Conservation (phyloP, 2,888 invertebrate species). For the Macrosiphum euphorbiae region DNA sequence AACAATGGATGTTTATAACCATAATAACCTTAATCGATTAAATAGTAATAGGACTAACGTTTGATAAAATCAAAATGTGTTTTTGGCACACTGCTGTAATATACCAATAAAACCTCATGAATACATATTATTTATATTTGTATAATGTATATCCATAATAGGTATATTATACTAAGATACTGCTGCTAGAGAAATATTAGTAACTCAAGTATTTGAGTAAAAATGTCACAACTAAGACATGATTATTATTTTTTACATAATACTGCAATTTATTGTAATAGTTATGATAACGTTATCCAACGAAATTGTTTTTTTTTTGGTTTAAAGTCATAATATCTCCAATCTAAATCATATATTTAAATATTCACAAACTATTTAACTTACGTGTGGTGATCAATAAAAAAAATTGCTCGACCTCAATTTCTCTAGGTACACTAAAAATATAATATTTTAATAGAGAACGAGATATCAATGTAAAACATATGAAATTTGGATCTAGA, state of each 20-base stretch:
- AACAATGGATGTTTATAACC: neutral
- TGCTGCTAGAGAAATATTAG: neutral
- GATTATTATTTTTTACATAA: neutral
- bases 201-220: neutral
- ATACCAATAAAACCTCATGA: neutral
- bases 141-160: neutral
- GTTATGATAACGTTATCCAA: neutral
- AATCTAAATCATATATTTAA: neutral
- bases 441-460: neutral
- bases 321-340: neutral
- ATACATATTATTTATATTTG: neutral
- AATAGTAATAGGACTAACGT: neutral
- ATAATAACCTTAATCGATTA: neutral
- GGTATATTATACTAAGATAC: too few relatives aligned
- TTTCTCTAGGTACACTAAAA: neutral
- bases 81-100: neutral
- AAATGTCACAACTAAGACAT: neutral
- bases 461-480: neutral
- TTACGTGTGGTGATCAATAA: neutral
- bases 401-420: neutral
- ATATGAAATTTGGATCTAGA: conserved; percentile 2
- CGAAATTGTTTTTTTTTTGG: neutral
- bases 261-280: neutral
- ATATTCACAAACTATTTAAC: neutral
- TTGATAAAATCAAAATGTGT: neutral